Evolutionary conservation across 2,888 invertebrate genomes (phyloP), one percentile per base, ranked within the genome.

Genomic region (Drosophila colorata): DNA sequence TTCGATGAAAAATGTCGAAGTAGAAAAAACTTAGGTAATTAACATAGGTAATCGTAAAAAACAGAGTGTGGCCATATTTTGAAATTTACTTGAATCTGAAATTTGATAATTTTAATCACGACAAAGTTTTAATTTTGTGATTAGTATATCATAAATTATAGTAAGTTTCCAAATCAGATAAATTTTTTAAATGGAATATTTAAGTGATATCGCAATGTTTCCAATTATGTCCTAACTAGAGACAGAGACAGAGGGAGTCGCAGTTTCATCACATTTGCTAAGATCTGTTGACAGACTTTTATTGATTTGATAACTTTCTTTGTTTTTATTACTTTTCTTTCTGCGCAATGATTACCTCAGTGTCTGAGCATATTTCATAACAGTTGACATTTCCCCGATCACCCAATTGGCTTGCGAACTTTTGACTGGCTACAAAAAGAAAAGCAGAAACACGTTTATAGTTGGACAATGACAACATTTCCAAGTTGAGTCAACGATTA

Each of bases 351-450:
- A 16, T 53, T 14, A 41, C 18, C 14, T 11, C 31, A 28, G 6
- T 25, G 2, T 47, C 13, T 28, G 4, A 59, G 28, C 35, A 47
- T 4, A 55, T 69, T 56, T 47, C 61, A 40, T 23, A 61, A 69
- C 23, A 23, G 14, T 49, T 31, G 37, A 60, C 23, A 44, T 55
- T 58, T 25, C 4, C 4, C 13, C 8, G 49, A 51, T 72, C 51
- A 55, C 41, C 41, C 46, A 47, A 28, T 33, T 35, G 13, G 7
- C 18, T 16, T n/a, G 13, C 37, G 18, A 61, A 33, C 65, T 40
- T 41, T 57, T 23, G 33, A 23, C 41, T 35, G 25, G 44, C 18
- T n/a, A 4, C 2, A 31, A 16, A 11, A n/a, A 23, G 0, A 3
- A 18, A 25, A 2, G 14, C 5, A 11, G n/a, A 64, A 63, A 48